Percentiles rank a stretch among this genome's conserved stretches.
These are phyloP conservation scores for Hipparchia semele DNA, from an alignment of 2,888 invertebrate species.

Conservation along the genomic window DNA sequence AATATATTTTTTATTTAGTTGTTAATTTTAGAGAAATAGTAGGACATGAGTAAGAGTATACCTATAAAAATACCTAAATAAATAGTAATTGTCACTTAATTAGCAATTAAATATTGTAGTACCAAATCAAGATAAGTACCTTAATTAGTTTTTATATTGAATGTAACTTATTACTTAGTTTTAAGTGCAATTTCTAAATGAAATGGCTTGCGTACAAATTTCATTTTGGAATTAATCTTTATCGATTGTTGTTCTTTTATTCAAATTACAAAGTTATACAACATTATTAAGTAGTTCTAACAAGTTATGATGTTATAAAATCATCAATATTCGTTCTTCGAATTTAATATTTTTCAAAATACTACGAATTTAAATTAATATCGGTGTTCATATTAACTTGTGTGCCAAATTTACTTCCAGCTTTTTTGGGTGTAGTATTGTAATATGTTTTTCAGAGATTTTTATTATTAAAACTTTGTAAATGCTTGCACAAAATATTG, in stretches of 20 bases:
- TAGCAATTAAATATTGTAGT: not conserved
- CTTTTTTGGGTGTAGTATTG: conserved; percentile 27
- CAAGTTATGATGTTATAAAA: too few relatives aligned
- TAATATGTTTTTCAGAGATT: conserved; percentile 8
- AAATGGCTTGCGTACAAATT: not conserved
- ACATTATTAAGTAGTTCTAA: too few relatives aligned
- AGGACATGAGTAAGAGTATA: not conserved
- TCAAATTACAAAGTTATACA: too few relatives aligned
- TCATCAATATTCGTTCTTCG: too few relatives aligned
- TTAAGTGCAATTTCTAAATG: not conserved
- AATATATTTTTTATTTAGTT: not conserved
- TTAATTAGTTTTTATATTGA: conserved; percentile 2
- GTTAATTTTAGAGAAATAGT: not conserved
- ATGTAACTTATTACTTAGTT: not conserved
- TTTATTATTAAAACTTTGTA: not conserved
- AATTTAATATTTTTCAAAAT: not conserved
- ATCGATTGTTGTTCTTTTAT: too few relatives aligned
- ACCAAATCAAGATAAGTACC: not conserved
- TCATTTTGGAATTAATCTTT: too few relatives aligned
- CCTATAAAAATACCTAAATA: not conserved
- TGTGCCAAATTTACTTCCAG: conserved; percentile 47
- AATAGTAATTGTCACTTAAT: not conserved
- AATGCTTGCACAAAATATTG: too few relatives aligned
- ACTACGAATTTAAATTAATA: not conserved
- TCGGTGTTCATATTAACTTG: conserved; percentile 19